phyloP scores from a whole-genome alignment of 2,797 vertebrate genomes.

The Diplodus puntazzo region DNA sequence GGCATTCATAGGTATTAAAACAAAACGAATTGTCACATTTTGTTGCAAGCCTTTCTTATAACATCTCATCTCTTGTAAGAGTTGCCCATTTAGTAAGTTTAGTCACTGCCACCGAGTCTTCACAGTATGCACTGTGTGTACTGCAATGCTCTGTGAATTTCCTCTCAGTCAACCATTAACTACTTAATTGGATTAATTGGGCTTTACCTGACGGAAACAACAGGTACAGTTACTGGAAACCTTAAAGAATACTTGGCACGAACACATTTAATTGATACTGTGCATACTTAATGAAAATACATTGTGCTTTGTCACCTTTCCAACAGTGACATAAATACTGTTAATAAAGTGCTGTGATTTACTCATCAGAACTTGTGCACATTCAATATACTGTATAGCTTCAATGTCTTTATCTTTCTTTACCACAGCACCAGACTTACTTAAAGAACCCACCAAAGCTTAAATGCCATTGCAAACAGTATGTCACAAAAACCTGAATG shows the following conservation, averaged over 20 bases:
- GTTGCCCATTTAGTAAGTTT: background rate
- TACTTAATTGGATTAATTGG: constrained; percentile 57
- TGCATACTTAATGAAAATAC: background rate
- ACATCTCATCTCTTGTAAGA: background rate
- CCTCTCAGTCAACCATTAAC: constrained; percentile 42
- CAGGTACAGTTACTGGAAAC: background rate
- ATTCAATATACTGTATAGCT: background rate
- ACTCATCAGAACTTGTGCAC: background rate
- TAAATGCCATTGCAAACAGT: constrained; percentile 4
- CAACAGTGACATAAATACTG: background rate
- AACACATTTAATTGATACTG: background rate
- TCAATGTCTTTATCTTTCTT: background rate
- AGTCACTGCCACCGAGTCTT: background rate
- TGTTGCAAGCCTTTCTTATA: background rate
- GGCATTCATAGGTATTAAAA: background rate
- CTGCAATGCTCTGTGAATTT: constrained; percentile 8
- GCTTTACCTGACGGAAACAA: constrained; percentile 29
- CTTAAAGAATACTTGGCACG: background rate
- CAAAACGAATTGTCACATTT: background rate
- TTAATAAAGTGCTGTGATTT: background rate
- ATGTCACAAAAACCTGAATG: background rate
- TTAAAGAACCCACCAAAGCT: background rate
- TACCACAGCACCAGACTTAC: background rate
- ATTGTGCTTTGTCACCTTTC: background rate
- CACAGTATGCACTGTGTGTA: background rate